phyloP scores from a whole-genome alignment of 2,797 vertebrate genomes.

The Siniperca scherzeri region DNA sequence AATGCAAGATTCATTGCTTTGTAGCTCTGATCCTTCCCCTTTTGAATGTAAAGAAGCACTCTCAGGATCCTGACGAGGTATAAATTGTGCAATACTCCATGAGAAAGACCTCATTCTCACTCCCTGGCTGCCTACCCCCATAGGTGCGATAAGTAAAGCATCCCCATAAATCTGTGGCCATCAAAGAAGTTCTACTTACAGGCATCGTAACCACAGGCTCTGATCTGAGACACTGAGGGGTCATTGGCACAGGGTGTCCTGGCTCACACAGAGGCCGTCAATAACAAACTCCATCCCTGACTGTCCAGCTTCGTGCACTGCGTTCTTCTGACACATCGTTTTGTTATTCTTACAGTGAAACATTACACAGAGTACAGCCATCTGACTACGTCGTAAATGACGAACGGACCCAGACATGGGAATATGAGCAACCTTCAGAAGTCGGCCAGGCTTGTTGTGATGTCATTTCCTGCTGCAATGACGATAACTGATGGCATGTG shows the following conservation, averaged over 20 bases:
- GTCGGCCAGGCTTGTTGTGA: constrained; percentile 55
- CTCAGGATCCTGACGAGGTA: constrained; percentile 48
- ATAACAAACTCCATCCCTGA: constrained; percentile 65
- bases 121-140: constrained; percentile 48
- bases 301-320: constrained; percentile 31
- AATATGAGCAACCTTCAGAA: constrained; percentile 55
- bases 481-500: constrained; percentile 50
- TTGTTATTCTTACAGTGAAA: constrained; percentile 76
- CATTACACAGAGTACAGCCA: constrained; percentile 59
- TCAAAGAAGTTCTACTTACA: constrained; percentile 78
- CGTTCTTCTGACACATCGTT: constrained; percentile 59
- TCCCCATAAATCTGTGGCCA: constrained; percentile 78
- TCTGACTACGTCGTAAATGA: constrained; percentile 67
- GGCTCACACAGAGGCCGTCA: constrained; percentile 72
- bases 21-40: constrained; percentile 66
- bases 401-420: constrained; percentile 54
- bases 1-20: constrained; percentile 62
- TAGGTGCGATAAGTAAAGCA: constrained; percentile 77
- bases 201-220: constrained; percentile 65
- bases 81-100: constrained; percentile 69
- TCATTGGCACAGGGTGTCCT: constrained; percentile 62
- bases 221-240: constrained; percentile 69
- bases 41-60: constrained; percentile 66
- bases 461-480: constrained; percentile 65
- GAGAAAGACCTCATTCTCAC: constrained; percentile 59